Conservation (phyloP, 2,888 invertebrate species). For the Mesorhabditis spiculigera region DNA sequence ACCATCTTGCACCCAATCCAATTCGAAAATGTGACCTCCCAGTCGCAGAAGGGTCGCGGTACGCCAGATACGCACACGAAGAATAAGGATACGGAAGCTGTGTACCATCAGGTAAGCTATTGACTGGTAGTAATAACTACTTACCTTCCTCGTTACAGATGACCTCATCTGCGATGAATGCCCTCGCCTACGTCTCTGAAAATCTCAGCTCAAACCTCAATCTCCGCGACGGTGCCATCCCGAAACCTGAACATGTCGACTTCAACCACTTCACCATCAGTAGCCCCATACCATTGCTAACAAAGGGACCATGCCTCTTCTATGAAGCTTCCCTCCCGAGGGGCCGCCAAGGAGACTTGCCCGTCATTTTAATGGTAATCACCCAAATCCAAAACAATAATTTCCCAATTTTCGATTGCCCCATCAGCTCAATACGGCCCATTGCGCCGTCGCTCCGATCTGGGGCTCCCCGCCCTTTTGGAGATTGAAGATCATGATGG, state of each 20-base stretch:
- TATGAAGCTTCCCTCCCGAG: constrained; percentile 42
- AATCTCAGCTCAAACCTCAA: not conserved
- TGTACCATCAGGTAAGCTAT: constrained; percentile 2
- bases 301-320: constrained; percentile 40
- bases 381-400: no score
- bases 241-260: constrained; percentile 8
- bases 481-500: constrained; percentile 48
- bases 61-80: not conserved
- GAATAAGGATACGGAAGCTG: not conserved
- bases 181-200: not conserved
- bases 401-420: constrained; percentile 29
- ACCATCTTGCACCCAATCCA: not conserved
- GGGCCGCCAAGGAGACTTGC: constrained; percentile 28
- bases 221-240: not conserved
- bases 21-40: not conserved
- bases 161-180: not conserved
- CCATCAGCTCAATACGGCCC: constrained; percentile 50
- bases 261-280: constrained; percentile 20
- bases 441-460: constrained; percentile 39
- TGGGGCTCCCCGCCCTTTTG: constrained; percentile 36
- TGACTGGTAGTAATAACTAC: not conserved
- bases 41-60: not conserved
- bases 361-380: constrained; percentile 41
- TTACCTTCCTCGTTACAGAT: not conserved
- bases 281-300: constrained; percentile 15